phyloP scores from a whole-genome alignment of 2,888 invertebrate species.

The Caenorhabditis japonica region DNA sequence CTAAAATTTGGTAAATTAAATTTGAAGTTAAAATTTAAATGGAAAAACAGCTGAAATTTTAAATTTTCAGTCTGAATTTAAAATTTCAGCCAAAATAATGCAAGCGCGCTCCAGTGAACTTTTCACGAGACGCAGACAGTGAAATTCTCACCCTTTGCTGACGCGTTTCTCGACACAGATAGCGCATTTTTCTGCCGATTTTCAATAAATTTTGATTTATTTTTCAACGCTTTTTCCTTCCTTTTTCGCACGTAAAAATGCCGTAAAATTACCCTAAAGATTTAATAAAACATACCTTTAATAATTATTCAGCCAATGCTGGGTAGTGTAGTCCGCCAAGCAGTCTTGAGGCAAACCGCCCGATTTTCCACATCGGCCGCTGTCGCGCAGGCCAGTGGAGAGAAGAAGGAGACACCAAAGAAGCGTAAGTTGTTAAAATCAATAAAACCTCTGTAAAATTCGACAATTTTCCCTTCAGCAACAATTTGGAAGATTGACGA shows the following conservation, averaged over 20 bases:
- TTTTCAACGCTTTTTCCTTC: constrained; percentile 1
- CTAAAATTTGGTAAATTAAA: too few relatives aligned
- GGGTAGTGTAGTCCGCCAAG: constrained; percentile 55
- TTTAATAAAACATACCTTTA: neutral
- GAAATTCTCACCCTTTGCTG: too few relatives aligned
- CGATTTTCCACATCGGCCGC: constrained; percentile 40
- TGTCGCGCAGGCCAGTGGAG: constrained; percentile 23
- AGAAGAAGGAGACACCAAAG: constrained; percentile 38
- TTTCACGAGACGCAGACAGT: too few relatives aligned
- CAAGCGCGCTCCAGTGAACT: too few relatives aligned
- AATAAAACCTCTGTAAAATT: neutral
- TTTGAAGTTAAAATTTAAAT: too few relatives aligned
- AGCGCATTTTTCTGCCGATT: constrained; percentile 23
- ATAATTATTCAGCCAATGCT: constrained; percentile 47
- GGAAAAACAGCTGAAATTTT: too few relatives aligned
- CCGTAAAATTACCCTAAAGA: neutral
- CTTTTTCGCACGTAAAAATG: neutral
- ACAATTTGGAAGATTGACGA: constrained; percentile 75
- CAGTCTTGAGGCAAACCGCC: constrained; percentile 33
- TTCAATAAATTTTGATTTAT: constrained; percentile 1
- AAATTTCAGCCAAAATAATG: too few relatives aligned
- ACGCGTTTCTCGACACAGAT: constrained; percentile 5
- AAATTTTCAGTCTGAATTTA: neutral
- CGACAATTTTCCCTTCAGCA: constrained; percentile 57
- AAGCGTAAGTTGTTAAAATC: constrained; percentile 27